These are phyloP conservation scores for Ceyx margarethae DNA, from an alignment of 2,113 vertebrate species.

Conservation along the genomic window DNA sequence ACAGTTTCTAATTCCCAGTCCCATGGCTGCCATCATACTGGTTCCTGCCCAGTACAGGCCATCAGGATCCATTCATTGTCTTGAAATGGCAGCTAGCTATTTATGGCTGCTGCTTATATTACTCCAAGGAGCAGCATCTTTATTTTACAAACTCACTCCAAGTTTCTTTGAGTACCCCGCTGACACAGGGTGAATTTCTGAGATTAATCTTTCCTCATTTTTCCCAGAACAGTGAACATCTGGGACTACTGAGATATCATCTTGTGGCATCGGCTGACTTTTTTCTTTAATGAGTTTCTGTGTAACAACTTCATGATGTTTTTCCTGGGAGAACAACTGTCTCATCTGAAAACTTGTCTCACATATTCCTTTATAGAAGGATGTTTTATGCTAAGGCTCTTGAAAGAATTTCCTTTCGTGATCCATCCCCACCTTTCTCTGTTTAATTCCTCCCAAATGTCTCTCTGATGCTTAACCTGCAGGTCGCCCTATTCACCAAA, in stretches of 20 bases:
- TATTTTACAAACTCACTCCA: background rate
- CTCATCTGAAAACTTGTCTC: slow-evolving; percentile 29
- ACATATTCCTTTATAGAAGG: background rate
- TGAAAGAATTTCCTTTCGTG: slow-evolving; percentile 39
- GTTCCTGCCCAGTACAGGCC: background rate
- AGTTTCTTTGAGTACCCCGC: slow-evolving; percentile 6
- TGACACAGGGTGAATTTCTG: slow-evolving; percentile 17
- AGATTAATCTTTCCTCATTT: slow-evolving; percentile 34
- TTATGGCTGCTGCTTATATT: slow-evolving; percentile 1
- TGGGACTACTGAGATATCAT: slow-evolving; percentile 53
- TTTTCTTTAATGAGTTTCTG: slow-evolving; percentile 10
- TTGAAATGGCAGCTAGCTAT: slow-evolving; percentile 6
- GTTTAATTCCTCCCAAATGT: slow-evolving; percentile 20
- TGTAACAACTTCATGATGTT: slow-evolving; percentile 54
- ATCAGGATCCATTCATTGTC: background rate
- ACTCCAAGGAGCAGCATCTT: background rate
- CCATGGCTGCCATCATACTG: background rate
- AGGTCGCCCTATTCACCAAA: slow-evolving; percentile 9
- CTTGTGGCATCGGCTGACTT: background rate
- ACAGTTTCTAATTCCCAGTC: background rate
- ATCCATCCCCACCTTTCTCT: background rate
- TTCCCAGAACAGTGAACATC: slow-evolving; percentile 45
- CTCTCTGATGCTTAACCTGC: slow-evolving; percentile 40
- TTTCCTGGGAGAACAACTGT: slow-evolving; percentile 31
- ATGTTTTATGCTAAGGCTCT: slow-evolving; percentile 9